A percentile compares a stretch with the other conserved stretches of the same genome.
These are phyloP conservation scores for Centropristis striata DNA, from an alignment of 2,113 vertebrate species.

Conservation along the genomic window DNA sequence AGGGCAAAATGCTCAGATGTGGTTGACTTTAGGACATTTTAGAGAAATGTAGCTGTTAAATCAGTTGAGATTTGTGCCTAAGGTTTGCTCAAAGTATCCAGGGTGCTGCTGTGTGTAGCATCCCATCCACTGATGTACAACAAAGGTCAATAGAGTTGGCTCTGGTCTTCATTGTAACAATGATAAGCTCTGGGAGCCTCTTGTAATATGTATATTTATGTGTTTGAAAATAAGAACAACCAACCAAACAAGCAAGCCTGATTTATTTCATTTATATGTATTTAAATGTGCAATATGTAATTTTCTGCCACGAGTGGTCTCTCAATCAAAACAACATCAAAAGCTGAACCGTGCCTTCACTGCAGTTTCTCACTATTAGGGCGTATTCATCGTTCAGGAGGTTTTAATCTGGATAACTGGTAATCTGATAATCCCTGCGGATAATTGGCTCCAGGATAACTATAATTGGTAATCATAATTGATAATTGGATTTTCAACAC, in stretches of 20 bases:
- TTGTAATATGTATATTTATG: slow-evolving; percentile 64
- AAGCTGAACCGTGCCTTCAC: too few relatives aligned
- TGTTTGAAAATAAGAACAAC: slow-evolving; percentile 44
- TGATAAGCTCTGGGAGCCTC: slow-evolving; percentile 55
- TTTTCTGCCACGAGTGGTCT: too few relatives aligned
- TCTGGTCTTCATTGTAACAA: slow-evolving; percentile 47
- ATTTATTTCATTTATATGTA: slow-evolving; percentile 58
- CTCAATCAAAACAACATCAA: too few relatives aligned
- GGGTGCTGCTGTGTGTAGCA: slow-evolving; percentile 39
- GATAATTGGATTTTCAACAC: too few relatives aligned
- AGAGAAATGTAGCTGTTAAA: slow-evolving; percentile 28
- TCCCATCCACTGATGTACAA: slow-evolving; percentile 8
- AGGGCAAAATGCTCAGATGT: background rate
- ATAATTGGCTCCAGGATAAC: too few relatives aligned
- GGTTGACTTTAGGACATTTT: slow-evolving; percentile 41
- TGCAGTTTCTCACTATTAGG: too few relatives aligned
- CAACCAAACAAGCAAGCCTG: slow-evolving; percentile 6
- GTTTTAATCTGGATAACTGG: too few relatives aligned
- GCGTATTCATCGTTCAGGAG: too few relatives aligned
- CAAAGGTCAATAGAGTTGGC: slow-evolving; percentile 25
- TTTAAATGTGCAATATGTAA: background rate
- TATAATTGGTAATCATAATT: too few relatives aligned
- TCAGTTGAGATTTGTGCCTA: slow-evolving; percentile 16
- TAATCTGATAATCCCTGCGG: too few relatives aligned
- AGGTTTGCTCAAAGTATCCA: slow-evolving; percentile 16